Conservation (phyloP, 2,113 vertebrate genomes). For the Crotalus tigris region DNA sequence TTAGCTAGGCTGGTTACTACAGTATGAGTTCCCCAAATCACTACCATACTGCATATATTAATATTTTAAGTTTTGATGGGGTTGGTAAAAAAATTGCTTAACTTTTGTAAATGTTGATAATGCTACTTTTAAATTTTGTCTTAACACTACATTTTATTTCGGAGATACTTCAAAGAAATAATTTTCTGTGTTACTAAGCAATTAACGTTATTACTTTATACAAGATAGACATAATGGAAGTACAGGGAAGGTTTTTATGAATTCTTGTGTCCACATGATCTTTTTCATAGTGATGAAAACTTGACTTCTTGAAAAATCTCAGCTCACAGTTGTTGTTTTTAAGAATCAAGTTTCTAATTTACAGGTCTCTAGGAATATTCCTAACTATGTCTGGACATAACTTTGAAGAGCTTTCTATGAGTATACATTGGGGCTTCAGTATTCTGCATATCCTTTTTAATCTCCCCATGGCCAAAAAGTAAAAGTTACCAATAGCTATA, state of each 20-base stretch:
- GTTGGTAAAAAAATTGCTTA: background rate
- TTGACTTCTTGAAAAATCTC: background rate
- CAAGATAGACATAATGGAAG: background rate
- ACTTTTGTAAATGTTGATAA: slow-evolving; percentile 20
- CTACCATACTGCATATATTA: background rate
- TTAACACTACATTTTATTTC: background rate
- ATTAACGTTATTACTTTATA: background rate
- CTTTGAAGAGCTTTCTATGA: background rate
- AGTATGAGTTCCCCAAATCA: slow-evolving; percentile 18
- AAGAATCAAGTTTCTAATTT: background rate
- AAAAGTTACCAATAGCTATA: background rate
- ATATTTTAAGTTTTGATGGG: slow-evolving; percentile 25
- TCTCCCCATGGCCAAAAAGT: background rate
- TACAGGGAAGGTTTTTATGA: background rate
- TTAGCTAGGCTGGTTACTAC: slow-evolving; percentile 3
- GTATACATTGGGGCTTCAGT: background rate
- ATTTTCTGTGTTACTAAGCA: background rate
- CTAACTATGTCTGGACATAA: background rate
- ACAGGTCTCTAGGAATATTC: background rate
- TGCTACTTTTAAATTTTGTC: slow-evolving; percentile 34
- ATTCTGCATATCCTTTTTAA: background rate
- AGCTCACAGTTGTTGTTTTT: background rate
- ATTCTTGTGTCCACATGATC: background rate
- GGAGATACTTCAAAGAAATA: slow-evolving; percentile 11
- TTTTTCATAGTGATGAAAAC: background rate